A percentile compares a stretch with the other conserved stretches of the same genome.
Evolutionary conservation across 64 coral and sea anemone species (phyloP).

Genomic region (Pachyseris speciosa): DNA sequence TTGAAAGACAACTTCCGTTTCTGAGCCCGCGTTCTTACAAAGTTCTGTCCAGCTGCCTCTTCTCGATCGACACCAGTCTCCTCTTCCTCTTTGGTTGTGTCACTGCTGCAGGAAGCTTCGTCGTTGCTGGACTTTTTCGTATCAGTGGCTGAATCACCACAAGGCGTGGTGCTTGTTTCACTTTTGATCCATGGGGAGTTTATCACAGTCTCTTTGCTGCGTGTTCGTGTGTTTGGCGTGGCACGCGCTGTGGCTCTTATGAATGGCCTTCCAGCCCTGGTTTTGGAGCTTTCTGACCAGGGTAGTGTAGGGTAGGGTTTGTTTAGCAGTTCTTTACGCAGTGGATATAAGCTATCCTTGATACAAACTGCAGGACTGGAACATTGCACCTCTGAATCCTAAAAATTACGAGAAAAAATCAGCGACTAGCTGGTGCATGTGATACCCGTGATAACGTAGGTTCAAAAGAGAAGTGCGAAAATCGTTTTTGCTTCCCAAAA

Average conservation of each 20-base stretch:
- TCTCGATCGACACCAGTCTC: neutral
- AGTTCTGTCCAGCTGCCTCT: neutral
- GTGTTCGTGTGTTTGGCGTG: neutral
- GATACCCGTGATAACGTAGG: too few relatives aligned
- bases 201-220: slow-evolving; percentile 13
- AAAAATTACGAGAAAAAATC: neutral
- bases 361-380: slow-evolving; percentile 70
- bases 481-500: too few relatives aligned
- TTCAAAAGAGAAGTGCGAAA: too few relatives aligned
- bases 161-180: neutral
- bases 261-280: neutral
- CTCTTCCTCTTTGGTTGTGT: neutral
- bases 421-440: neutral
- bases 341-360: slow-evolving; percentile 85
- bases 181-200: slow-evolving; percentile 28
- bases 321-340: slow-evolving; percentile 74
- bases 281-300: neutral
- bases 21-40: neutral
- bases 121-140: neutral
- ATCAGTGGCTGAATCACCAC: neutral
- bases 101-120: neutral
- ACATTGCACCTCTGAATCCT: slow-evolving; percentile 66
- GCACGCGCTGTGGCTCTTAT: neutral
- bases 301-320: neutral
- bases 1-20: slow-evolving; percentile 31